Conservation (phyloP, 2,797 vertebrate genomes). For the Urophycis tenuis region DNA sequence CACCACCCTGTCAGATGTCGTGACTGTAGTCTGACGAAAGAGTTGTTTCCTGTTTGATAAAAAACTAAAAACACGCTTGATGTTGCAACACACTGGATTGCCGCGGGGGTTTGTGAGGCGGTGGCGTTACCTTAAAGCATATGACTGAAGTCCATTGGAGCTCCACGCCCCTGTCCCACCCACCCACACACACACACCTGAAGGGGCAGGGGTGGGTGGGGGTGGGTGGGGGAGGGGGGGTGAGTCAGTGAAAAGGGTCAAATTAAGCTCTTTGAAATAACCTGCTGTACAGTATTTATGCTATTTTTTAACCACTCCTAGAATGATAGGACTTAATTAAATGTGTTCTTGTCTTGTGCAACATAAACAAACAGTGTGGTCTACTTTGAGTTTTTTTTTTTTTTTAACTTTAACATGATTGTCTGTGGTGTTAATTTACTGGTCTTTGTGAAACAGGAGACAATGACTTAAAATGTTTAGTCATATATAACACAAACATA, state of each 20-base stretch:
- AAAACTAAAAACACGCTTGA: slow-evolving; percentile 27
- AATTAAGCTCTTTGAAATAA: slow-evolving; percentile 13
- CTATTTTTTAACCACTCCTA: slow-evolving; percentile 18
- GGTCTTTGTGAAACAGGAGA: not conserved
- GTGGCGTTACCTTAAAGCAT: slow-evolving; percentile 21
- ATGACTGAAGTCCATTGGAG: slow-evolving; percentile 38
- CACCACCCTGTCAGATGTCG: slow-evolving; percentile 17
- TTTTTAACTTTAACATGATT: not conserved
- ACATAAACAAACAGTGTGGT: not conserved
- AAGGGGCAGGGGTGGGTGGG: too few species aligned
- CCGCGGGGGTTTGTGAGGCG: slow-evolving; percentile 28
- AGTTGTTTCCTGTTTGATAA: slow-evolving; percentile 30
- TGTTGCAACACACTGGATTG: slow-evolving; percentile 51
- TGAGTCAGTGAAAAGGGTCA: slow-evolving; percentile 35
- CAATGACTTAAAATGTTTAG: too few species aligned
- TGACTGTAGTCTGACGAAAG: slow-evolving; percentile 31
- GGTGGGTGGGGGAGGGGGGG: too few species aligned
- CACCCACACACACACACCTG: not conserved
- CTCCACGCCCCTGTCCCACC: not conserved
- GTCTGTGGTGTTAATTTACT: not conserved
- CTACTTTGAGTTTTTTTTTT: not conserved
- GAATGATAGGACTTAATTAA: slow-evolving; percentile 22
- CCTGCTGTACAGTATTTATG: slow-evolving; percentile 45
- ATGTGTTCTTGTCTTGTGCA: slow-evolving; percentile 19
- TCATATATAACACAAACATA: not conserved